Evolutionary conservation across 2,797 vertebrate genomes (phyloP).

Genomic region (Xyrichtys novacula): DNA sequence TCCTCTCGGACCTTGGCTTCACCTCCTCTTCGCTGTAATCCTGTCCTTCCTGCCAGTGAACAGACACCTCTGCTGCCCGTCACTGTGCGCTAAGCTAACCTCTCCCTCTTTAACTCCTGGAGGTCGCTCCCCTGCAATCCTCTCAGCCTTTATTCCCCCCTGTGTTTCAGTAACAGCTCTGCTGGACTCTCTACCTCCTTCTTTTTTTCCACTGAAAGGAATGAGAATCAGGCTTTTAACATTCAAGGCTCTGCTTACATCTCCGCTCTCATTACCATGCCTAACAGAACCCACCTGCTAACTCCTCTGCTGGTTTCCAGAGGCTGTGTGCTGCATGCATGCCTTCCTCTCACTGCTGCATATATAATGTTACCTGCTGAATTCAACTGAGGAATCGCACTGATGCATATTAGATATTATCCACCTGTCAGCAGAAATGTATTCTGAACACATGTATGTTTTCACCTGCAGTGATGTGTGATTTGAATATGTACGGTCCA

Average conservation of each 20-base stretch:
- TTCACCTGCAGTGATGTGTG: not conserved
- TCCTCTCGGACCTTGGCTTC: slow-evolving; percentile 20
- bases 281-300: slow-evolving; percentile 35
- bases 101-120: slow-evolving; percentile 43
- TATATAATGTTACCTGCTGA: not conserved
- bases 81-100: slow-evolving; percentile 60
- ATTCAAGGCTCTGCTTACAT: slow-evolving; percentile 21
- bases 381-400: not conserved
- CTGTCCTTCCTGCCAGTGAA: slow-evolving; percentile 18
- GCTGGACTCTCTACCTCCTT: slow-evolving; percentile 29
- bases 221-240: slow-evolving; percentile 17
- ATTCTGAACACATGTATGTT: not conserved
- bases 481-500: not conserved
- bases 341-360: not conserved
- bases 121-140: slow-evolving; percentile 50
- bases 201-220: slow-evolving; percentile 2
- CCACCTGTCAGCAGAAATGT: slow-evolving; percentile 13
- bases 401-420: slow-evolving; percentile 8
- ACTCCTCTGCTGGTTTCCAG: slow-evolving; percentile 4
- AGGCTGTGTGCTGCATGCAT: slow-evolving; percentile 27
- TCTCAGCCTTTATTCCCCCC: slow-evolving; percentile 28
- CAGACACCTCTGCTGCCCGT: slow-evolving; percentile 31
- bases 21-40: not conserved
- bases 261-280: slow-evolving; percentile 5
- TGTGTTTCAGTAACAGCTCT: slow-evolving; percentile 47